Evolutionary conservation across 2,113 vertebrate genomes (phyloP).

Genomic region (Sinocyclocheilus anshuiensis): DNA sequence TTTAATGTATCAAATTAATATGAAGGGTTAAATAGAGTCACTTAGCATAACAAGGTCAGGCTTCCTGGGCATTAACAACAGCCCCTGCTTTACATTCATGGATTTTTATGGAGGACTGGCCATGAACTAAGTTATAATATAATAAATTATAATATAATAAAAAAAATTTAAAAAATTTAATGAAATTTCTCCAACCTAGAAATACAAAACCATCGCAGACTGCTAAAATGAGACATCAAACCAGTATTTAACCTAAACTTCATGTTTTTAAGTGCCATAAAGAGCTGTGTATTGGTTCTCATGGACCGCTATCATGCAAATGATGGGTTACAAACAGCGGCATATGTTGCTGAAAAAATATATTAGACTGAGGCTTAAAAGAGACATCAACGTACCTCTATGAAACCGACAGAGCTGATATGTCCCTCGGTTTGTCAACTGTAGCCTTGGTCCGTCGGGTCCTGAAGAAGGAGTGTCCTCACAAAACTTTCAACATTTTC

Average conservation of each 20-base stretch:
- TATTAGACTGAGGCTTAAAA: neutral
- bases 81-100: neutral
- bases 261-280: neutral
- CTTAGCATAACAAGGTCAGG: neutral
- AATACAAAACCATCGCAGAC: neutral
- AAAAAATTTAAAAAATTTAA: neutral
- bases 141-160: neutral
- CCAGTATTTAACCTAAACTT: neutral
- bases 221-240: neutral
- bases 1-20: neutral
- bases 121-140: neutral
- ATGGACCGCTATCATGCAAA: neutral
- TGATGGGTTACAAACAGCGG: neutral
- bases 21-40: neutral
- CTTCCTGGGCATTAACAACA: neutral
- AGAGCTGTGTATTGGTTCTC: neutral
- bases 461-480: conserved; percentile 26
- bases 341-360: neutral
- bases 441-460: conserved; percentile 22
- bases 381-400: conserved; percentile 36
- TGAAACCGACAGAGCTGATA: neutral
- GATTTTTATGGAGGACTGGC: neutral
- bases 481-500: conserved; percentile 40
- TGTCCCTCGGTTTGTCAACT: neutral
- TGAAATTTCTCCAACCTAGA: neutral